Conservation (phyloP, 92 coral and sea anemone species). For the Heliopora coerulea region DNA sequence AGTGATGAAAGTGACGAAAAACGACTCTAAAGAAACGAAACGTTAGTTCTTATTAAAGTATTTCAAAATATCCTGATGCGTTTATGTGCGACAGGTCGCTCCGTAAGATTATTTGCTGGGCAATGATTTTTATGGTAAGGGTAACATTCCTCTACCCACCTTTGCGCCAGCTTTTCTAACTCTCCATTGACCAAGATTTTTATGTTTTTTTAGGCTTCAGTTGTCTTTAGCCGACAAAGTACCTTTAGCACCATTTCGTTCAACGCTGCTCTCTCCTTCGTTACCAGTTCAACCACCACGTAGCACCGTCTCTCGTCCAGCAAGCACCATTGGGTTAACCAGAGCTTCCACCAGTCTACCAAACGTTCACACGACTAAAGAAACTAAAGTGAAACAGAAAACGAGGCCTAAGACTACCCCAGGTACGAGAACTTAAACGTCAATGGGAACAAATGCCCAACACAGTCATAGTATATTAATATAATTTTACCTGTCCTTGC, state of each 20-base stretch:
- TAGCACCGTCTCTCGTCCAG: constrained; percentile 25
- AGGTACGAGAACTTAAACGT: constrained; percentile 50
- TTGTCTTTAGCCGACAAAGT: constrained; percentile 70
- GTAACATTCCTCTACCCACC: too few species aligned
- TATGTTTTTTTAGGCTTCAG: constrained; percentile 60
- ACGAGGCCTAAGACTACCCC: constrained; percentile 85
- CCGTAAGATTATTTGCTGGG: too few species aligned
- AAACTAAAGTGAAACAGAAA: constrained; percentile 53
- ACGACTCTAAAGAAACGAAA: too few species aligned
- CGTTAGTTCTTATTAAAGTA: too few species aligned
- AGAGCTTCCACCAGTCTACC: constrained; percentile 82
- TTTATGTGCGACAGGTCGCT: too few species aligned
- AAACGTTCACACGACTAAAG: constrained; percentile 62
- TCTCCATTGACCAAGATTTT: too few species aligned
- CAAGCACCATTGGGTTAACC: constrained; percentile 45
- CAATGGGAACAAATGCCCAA: neutral
- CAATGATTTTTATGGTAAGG: too few species aligned
- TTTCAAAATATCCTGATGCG: too few species aligned
- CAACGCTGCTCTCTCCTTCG: constrained; percentile 54
- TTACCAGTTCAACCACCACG: constrained; percentile 27
- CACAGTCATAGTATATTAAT: too few species aligned
- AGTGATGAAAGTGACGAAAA: too few species aligned
- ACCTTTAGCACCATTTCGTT: constrained; percentile 71
- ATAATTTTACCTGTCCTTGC: too few species aligned
- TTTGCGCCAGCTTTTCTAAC: too few species aligned